Evolutionary conservation across 2,113 vertebrate species (phyloP), one percentile per base, ranked within the genome.

Genomic region (Chionis minor): DNA sequence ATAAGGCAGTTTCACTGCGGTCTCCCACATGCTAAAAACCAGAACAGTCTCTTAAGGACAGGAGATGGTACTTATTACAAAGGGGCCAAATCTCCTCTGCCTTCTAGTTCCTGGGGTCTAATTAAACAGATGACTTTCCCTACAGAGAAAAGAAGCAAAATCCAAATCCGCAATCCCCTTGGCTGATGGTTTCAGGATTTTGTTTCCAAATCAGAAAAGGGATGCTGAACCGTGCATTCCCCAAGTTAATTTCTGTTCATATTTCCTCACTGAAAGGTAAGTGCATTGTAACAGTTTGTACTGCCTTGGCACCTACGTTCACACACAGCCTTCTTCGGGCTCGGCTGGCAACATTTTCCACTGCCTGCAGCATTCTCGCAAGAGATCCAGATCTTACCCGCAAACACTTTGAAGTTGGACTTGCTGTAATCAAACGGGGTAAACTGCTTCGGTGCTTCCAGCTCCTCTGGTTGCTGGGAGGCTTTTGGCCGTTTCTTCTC

Each of bases 371-470:
- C 89, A 33, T 62, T 42, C 22, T 0, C n/a, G 14, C 18, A 17
- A 66, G 63, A 83, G 54, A 55, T 54, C 16, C 45, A 40, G 8
- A 73, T 51, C 98, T 95, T 96, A 99, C 99, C 99, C 62, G 99
- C 97, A 96, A 99, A 99, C 71, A 99, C 98, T 96, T 98, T 99
- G 92, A 99, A 98, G 96, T 99, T 98, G 10, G 99, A 98, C 92
- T 99, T 98, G 97, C 98, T 99, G 98, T 99, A 99, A 98, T 99
- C 99, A 7, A 98, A 99, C 9, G 99, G 99, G 19, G 98, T 98
- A 51, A 99, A 99, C 23, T 97, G 94, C 33, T 96, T 93, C 0
- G 97, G 49, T 3, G 90, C 35, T 14, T 97, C 97, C 6, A 94
- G 88, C 52, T 97, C 96, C 52, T 96, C 95, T 3, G 97, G 56